Percentiles rank a stretch among this genome's conserved stretches.
These are phyloP conservation scores for Hipparchia sbordonii DNA, from an alignment of 2,888 invertebrate genomes.

Conservation along the genomic window DNA sequence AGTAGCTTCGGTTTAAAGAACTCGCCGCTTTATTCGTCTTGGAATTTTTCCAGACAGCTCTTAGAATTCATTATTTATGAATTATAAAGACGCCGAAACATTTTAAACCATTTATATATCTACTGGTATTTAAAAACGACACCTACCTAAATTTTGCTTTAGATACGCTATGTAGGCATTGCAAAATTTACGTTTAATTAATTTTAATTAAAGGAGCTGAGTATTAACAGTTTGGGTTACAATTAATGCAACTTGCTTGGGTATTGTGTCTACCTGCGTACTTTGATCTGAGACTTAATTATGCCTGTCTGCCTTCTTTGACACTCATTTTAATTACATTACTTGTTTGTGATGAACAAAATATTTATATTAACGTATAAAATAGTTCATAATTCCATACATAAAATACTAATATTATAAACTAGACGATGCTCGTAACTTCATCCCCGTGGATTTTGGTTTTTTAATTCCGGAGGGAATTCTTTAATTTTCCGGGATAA, in stretches of 20 bases:
- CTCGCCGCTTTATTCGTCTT: conserved; percentile 33
- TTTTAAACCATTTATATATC: not conserved
- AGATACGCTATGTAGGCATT: not conserved
- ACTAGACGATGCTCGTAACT: too few relatives aligned
- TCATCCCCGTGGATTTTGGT: too few relatives aligned
- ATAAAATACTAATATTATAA: too few relatives aligned
- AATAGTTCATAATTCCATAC: too few relatives aligned
- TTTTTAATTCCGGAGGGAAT: too few relatives aligned
- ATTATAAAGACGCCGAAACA: not conserved
- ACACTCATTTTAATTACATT: not conserved
- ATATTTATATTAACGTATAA: not conserved
- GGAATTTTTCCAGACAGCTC: conserved; percentile 25
- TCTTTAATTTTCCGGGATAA: too few relatives aligned
- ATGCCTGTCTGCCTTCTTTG: not conserved
- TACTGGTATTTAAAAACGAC: too few relatives aligned
- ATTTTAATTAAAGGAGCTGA: not conserved
- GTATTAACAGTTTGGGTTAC: not conserved
- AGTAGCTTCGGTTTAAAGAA: conserved; percentile 39
- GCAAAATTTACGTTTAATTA: not conserved
- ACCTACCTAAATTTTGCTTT: not conserved
- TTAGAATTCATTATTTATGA: conserved; percentile 4
- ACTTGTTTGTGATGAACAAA: not conserved
- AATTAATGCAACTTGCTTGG: too few relatives aligned
- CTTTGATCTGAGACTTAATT: not conserved
- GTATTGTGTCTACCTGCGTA: not conserved